Evolutionary conservation across 2,888 invertebrate genomes (phyloP).

Genomic region (Eurois occulta): DNA sequence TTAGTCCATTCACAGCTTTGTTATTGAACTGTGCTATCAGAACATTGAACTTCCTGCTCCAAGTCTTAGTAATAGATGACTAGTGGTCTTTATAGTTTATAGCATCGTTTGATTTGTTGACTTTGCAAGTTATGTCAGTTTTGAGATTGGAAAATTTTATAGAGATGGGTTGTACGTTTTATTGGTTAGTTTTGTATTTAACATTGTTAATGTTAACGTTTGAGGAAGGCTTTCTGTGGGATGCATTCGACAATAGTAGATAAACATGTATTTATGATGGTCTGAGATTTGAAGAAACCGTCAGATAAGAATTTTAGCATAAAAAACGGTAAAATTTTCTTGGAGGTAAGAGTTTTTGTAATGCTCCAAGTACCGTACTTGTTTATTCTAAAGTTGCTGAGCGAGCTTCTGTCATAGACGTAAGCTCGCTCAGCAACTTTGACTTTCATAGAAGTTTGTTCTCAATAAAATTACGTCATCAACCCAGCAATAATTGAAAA

Average conservation of each 20-base stretch:
- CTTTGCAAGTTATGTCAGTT: constrained; percentile 58
- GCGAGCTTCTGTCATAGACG: neutral
- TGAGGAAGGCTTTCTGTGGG: neutral
- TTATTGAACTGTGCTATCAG: constrained; percentile 74
- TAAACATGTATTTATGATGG: neutral
- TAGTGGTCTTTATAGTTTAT: constrained; percentile 44
- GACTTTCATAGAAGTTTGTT: neutral
- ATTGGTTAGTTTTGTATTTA: constrained; percentile 25
- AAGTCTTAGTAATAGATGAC: constrained; percentile 42
- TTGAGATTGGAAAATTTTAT: constrained; percentile 48
- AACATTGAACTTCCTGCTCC: constrained; percentile 68
- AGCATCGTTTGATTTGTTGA: constrained; percentile 57
- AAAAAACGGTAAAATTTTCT: neutral
- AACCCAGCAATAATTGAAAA: neutral
- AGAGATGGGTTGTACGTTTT: constrained; percentile 17
- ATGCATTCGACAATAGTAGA: neutral
- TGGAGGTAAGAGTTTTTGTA: neutral
- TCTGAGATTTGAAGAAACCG: neutral
- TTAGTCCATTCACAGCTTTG: constrained; percentile 79
- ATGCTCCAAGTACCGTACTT: neutral
- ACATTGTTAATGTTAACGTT: constrained; percentile 24
- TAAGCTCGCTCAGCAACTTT: too few species aligned
- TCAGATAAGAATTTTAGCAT: neutral
- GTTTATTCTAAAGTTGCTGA: neutral
- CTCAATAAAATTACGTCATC: neutral